Evolutionary conservation across 2,113 vertebrate species (phyloP), one percentile per base, ranked within the genome.

Genomic region (Zosterops pallidus): DNA sequence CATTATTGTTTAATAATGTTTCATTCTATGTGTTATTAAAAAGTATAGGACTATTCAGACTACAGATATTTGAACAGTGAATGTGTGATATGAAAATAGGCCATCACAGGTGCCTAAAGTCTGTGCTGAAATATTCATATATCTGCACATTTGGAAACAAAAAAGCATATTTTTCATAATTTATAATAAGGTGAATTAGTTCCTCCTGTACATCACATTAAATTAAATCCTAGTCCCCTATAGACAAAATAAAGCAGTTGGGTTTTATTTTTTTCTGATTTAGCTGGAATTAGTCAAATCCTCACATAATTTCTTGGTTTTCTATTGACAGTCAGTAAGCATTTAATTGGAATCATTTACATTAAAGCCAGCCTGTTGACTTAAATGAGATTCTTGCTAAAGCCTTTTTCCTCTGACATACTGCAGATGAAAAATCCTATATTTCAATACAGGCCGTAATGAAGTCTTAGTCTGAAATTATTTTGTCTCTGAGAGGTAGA

Each of bases 191-290:
- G 24, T 82, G 44, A 80, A 65, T 57, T 9, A 15, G 41, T 59
- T 64, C 23, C n/a, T 62, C 82, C 33, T n/a, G 12, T 68, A 22
- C 9, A 41, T 41, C 31, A 62, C 10, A 62, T 31, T 71, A 33
- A 68, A 25, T 55, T 78, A 50, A 59, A 14, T 68, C 35, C 18
- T 15, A 60, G 9, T 53, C 5, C 11, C 5, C 12, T 81, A 31
- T 2, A 74, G 15, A 57, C 17, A 57, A 79, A 85, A 60, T 52
- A 8, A 44, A 89, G 12, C 9, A 42, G 4, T 4, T n/a, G 14
- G 15, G 2, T 28, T 53, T 52, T 39, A 0, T 0, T 4, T 72
- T 79, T 71, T 60, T 17, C 37, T 57, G 6, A 37, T 68, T 86
- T 59, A 47, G 8, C 46, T 24, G 9, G 1, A 90, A 52, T 80